phyloP scores from a whole-genome alignment of 2,888 invertebrate genomes.

The Mythimna albipuncta region DNA sequence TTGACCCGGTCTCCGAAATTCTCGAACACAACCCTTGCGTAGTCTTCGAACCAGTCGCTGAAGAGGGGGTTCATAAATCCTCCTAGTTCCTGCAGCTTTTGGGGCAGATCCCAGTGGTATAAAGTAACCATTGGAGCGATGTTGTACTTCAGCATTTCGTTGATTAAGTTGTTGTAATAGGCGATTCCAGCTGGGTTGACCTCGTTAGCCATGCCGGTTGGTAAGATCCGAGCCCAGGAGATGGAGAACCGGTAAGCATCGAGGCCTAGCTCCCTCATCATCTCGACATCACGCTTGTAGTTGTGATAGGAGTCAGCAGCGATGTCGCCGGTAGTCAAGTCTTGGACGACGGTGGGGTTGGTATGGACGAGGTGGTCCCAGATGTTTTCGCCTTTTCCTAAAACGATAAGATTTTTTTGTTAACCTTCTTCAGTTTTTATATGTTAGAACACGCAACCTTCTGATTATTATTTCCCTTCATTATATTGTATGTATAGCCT shows the following conservation, averaged over 20 bases:
- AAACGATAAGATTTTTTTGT: too few relatives aligned
- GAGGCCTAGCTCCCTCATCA: slow-evolving; percentile 82
- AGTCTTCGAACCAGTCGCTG: slow-evolving; percentile 85
- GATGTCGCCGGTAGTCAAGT: slow-evolving; percentile 88
- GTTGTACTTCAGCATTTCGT: slow-evolving; percentile 90
- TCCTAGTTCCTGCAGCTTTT: slow-evolving; percentile 88
- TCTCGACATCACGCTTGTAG: slow-evolving; percentile 88
- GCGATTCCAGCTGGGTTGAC: slow-evolving; percentile 91
- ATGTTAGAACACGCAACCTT: too few relatives aligned
- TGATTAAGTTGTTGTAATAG: slow-evolving; percentile 92
- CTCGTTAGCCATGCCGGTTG: slow-evolving; percentile 86
- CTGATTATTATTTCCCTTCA: too few relatives aligned
- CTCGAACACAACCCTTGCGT: slow-evolving; percentile 82
- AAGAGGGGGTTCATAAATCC: slow-evolving; percentile 85
- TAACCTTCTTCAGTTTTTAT: too few relatives aligned
- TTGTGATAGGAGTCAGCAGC: slow-evolving; percentile 91
- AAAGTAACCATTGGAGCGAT: slow-evolving; percentile 91
- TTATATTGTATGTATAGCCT: too few relatives aligned
- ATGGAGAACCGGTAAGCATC: slow-evolving; percentile 90
- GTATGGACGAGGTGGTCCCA: slow-evolving; percentile 76
- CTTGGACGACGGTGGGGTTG: slow-evolving; percentile 66
- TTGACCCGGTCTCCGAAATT: slow-evolving; percentile 88
- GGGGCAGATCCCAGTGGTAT: slow-evolving; percentile 89
- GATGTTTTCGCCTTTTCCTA: slow-evolving; percentile 73
- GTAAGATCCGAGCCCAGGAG: slow-evolving; percentile 92